Conservation (phyloP, 30 jellyfish, hydroid and myxozoan species). For the Sanderia malayensis region DNA sequence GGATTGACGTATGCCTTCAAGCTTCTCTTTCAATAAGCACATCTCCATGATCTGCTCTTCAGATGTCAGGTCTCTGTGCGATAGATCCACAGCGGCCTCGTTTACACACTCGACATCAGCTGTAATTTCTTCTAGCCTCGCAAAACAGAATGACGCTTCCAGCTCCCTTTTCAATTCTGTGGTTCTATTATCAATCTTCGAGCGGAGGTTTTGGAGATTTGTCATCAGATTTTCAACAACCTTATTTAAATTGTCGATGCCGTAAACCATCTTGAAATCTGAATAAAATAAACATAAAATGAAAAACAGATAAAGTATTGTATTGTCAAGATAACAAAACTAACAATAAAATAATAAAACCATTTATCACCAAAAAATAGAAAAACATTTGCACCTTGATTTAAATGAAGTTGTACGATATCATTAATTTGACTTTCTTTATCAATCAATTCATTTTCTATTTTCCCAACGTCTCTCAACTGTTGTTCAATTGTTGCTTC, state of each 20-base stretch:
- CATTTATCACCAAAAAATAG: too few relatives aligned
- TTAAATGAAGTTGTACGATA: background rate
- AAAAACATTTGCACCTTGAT: too few relatives aligned
- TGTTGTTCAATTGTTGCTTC: background rate
- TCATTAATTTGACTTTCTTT: background rate
- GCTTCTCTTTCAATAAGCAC: background rate
- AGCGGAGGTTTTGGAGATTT: constrained; percentile 30
- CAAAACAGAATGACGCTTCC: background rate
- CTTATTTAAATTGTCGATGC: background rate
- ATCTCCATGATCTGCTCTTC: constrained; percentile 18
- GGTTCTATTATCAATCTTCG: constrained; percentile 33
- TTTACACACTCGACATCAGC: background rate
- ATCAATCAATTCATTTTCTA: constrained; percentile 2
- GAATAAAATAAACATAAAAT: too few relatives aligned
- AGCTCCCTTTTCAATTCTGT: background rate
- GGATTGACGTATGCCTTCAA: constrained; percentile 13
- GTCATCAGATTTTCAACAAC: background rate
- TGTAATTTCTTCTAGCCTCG: constrained; percentile 4
- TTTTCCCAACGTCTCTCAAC: background rate
- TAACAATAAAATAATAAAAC: too few relatives aligned
- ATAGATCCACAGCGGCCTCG: background rate
- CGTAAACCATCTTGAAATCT: background rate
- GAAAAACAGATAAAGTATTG: too few relatives aligned
- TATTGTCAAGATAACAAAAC: too few relatives aligned
- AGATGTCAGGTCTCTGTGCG: background rate